These are phyloP conservation scores for Drosophila fuyamai DNA, from an alignment of 1,140 invertebrate genomes.

Conservation along the genomic window DNA sequence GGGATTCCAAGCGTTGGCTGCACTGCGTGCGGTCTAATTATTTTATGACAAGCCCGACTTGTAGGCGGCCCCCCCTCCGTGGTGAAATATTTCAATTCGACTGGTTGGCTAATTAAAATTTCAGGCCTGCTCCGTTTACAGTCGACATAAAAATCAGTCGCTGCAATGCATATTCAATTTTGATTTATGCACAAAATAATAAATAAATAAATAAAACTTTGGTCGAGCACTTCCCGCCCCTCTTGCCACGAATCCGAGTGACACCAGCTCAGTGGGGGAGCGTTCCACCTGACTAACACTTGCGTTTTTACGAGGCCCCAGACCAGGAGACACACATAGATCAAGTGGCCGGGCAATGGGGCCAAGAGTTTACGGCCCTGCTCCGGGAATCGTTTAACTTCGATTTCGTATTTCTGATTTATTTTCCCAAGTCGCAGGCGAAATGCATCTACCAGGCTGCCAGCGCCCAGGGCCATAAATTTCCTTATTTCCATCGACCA, in stretches of 20 bases:
- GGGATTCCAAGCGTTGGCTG: slow-evolving; percentile 50
- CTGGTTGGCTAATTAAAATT: slow-evolving; percentile 73
- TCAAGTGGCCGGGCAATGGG: slow-evolving; percentile 6
- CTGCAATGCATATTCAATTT: slow-evolving; percentile 14
- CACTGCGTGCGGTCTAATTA: slow-evolving; percentile 81
- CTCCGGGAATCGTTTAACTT: slow-evolving; percentile 60
- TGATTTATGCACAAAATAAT: slow-evolving; percentile 40
- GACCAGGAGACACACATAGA: slow-evolving; percentile 21
- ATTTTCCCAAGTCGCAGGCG: slow-evolving; percentile 55
- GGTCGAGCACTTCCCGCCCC: slow-evolving; percentile 2
- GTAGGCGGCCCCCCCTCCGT: slow-evolving; percentile 10
- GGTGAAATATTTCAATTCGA: slow-evolving; percentile 48
- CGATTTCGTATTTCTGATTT: slow-evolving; percentile 70
- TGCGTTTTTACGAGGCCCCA: slow-evolving; percentile 43
- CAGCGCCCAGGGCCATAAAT: slow-evolving; percentile 58
- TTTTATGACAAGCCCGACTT: slow-evolving; percentile 70
- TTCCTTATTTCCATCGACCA: slow-evolving; percentile 52
- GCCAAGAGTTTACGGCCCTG: slow-evolving; percentile 28
- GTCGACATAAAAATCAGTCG: slow-evolving; percentile 38
- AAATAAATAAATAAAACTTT: slow-evolving; percentile 40
- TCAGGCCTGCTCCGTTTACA: slow-evolving; percentile 35
- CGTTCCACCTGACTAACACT: slow-evolving; percentile 65
- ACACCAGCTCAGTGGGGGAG: slow-evolving; percentile 41
- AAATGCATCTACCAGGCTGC: slow-evolving; percentile 34
- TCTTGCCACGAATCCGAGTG: slow-evolving; percentile 40